Base-by-base conservation (phyloP, 2,113 vertebrate genomes). In the Glaucomys volans region DNA sequence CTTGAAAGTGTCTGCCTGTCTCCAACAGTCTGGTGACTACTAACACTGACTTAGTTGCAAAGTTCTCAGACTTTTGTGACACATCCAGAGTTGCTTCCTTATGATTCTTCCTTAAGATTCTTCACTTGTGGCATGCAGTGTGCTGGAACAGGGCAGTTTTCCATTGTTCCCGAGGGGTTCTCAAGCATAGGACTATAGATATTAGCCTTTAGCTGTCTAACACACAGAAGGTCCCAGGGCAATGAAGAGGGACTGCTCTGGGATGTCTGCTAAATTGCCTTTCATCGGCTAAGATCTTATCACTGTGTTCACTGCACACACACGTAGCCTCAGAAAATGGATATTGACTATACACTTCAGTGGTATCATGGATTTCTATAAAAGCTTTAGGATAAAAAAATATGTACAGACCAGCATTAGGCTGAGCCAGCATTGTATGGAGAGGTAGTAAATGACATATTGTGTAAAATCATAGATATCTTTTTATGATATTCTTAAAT, bases 401-500 rank as follows among this genome's bases (percentile, higher is more conserved):
- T 11, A 79, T 20, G 32, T 69, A 91, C 35, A 42, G 13, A 32
- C 37, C 24, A 83, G 42, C 32, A 94, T 77, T 50, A 84, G 42
- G 32, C 57, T 24, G 40, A 91, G 64, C 12, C n/a, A 94, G 35
- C n/a, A 74, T 4, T 64, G 76, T 54, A 16, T 4, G 1, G 13
- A 35, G 12, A 83, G 42, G n/a, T 24, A 67, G 40, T 20, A 64
- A 69, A 82, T 72, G 32, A 92, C 11, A 4, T 74, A 40, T 2
- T 81, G 22, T 82, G 12, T 30, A 72, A 40, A 30, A 18, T 35
- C 59, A 47, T 71, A 16, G 32, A 62, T 24, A 84, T 44, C 35
- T 67, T 87, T 54, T 54, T 5, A 64, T 67, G 54, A 92, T 50
- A 79, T 64, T 86, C 87, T 81, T 82, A 90, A 84, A 16, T 81